These are phyloP conservation scores for Phytoseiulus persimilis DNA, from an alignment of 2,888 invertebrate species.

Conservation along the genomic window DNA sequence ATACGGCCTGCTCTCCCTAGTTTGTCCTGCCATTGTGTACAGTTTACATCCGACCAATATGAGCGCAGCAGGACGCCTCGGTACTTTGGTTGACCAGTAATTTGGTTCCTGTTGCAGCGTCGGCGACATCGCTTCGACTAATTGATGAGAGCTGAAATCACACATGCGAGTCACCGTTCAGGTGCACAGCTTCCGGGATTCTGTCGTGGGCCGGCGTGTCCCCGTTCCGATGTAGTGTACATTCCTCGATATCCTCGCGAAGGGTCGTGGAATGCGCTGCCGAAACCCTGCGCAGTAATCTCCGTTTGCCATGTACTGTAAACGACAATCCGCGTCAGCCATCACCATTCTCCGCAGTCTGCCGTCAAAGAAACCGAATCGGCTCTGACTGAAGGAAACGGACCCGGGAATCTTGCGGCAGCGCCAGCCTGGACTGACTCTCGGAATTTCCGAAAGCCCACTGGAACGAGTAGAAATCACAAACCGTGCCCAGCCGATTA, in stretches of 20 bases:
- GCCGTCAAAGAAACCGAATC: too few relatives aligned
- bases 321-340: neutral
- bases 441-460: neutral
- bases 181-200: neutral
- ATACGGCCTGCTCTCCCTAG: too few relatives aligned
- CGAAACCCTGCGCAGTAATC: conserved; percentile 13
- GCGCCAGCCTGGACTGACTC: neutral
- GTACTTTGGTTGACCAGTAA: too few relatives aligned
- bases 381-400: neutral
- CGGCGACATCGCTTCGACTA: neutral
- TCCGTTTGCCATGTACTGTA: conserved; percentile 28
- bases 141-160: neutral
- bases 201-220: conserved; percentile 13
- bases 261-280: neutral
- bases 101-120: neutral
- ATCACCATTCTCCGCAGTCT: neutral
- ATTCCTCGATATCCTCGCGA: conserved; percentile 13
- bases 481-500: neutral
- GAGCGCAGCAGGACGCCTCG: too few relatives aligned
- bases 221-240: neutral
- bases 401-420: too few relatives aligned
- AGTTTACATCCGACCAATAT: too few relatives aligned
- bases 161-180: neutral
- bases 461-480: neutral
- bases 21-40: too few relatives aligned